phyloP scores from a whole-genome alignment of 2,888 invertebrate species.

The Lithosia quadra region DNA sequence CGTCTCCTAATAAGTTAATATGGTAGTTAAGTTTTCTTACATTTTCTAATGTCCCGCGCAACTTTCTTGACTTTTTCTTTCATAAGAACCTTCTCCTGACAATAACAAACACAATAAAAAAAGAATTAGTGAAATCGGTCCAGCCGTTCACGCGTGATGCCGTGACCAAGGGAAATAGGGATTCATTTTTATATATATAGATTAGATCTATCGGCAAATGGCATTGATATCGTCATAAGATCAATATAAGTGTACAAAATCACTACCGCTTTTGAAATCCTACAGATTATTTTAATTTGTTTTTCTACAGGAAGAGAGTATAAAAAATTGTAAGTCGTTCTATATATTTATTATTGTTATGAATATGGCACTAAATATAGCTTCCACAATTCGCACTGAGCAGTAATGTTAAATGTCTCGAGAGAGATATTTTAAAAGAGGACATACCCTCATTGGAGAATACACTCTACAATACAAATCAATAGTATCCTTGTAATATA shows the following conservation, averaged over 20 bases:
- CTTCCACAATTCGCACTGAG: background rate
- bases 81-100: too few species aligned
- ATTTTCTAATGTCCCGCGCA: too few species aligned
- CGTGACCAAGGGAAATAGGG: too few species aligned
- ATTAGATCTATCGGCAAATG: too few species aligned
- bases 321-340: constrained; percentile 2
- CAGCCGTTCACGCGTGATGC: too few species aligned
- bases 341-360: background rate
- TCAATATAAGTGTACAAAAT: background rate
- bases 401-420: background rate
- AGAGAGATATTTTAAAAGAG: background rate
- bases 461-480: background rate
- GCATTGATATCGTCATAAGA: too few species aligned
- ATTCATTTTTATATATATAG: too few species aligned
- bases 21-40: too few species aligned
- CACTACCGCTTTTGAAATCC: background rate
- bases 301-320: constrained; percentile 7
- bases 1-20: too few species aligned
- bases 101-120: too few species aligned
- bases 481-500: background rate
- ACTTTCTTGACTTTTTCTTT: too few species aligned
- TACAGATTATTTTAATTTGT: background rate
- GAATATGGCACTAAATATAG: constrained; percentile 3
- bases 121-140: too few species aligned
- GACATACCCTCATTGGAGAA: background rate